phyloP scores from a whole-genome alignment of 2,888 invertebrate species.

The Priapulus caudatus region DNA sequence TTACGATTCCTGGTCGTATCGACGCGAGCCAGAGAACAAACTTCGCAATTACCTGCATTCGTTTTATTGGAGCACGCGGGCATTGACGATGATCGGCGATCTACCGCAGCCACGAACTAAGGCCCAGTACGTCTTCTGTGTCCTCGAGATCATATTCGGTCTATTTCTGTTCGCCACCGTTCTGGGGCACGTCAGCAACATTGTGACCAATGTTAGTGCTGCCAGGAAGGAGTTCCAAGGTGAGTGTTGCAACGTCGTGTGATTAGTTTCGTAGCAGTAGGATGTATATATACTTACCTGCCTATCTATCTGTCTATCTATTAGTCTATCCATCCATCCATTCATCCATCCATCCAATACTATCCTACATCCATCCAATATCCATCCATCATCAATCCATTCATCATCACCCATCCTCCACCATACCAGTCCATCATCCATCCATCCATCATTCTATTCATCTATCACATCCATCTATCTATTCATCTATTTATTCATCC shows the following conservation, averaged over 20 bases:
- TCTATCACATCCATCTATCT: constrained; percentile 3
- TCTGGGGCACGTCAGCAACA: constrained; percentile 92
- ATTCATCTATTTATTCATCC: constrained; percentile 1
- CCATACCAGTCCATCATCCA: background rate
- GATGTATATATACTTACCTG: constrained; percentile 7
- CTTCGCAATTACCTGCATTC: constrained; percentile 91
- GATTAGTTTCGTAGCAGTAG: background rate
- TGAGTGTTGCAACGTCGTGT: constrained; percentile 43
- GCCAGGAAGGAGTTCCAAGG: constrained; percentile 98
- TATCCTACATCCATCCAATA: background rate
- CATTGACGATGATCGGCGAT: constrained; percentile 87
- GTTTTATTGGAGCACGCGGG: constrained; percentile 95
- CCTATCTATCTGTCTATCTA: constrained; percentile 7
- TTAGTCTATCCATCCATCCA: constrained; percentile 8
- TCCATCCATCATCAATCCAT: constrained; percentile 1
- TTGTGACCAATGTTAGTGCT: constrained; percentile 91
- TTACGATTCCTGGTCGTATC: constrained; percentile 36
- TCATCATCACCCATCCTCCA: constrained; percentile 1
- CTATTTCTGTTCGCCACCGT: constrained; percentile 89
- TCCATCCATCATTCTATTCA: background rate
- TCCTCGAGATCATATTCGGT: constrained; percentile 83
- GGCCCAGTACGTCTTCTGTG: constrained; percentile 88
- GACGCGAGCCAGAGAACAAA: constrained; percentile 48
- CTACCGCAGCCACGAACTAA: constrained; percentile 80
- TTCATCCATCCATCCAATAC: constrained; percentile 4